A percentile compares a stretch with the other conserved stretches of the same genome.
These are phyloP conservation scores for Calliphora vomitoria DNA, from an alignment of 2,888 invertebrate species.

Conservation along the genomic window DNA sequence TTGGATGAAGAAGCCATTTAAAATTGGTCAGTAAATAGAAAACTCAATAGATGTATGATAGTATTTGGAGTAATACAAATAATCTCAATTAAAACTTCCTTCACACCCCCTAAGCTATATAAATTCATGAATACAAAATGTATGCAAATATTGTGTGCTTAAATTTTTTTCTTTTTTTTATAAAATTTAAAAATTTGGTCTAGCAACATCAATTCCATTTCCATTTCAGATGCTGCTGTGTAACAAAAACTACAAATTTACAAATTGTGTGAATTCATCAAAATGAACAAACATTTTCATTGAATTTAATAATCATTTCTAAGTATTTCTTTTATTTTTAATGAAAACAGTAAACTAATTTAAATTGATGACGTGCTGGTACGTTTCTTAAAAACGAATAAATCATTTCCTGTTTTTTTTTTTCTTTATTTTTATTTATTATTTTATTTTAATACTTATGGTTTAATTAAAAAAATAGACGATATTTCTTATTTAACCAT, in stretches of 20 bases:
- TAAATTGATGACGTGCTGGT: constrained; percentile 21
- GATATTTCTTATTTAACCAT: constrained; percentile 1
- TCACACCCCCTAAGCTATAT: too few species aligned
- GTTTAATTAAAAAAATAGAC: background rate
- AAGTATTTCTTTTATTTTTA: constrained; percentile 41
- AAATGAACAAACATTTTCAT: constrained; percentile 1
- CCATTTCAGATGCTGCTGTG: constrained; percentile 27
- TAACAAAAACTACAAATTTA: background rate
- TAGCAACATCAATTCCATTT: background rate
- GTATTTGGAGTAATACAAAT: too few species aligned
- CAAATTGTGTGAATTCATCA: background rate
- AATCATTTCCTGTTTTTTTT: constrained; percentile 39
- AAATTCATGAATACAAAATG: too few species aligned
- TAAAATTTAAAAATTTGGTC: background rate
- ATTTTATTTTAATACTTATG: constrained; percentile 16
- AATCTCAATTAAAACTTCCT: too few species aligned
- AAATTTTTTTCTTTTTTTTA: background rate
- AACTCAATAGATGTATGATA: too few species aligned
- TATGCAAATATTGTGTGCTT: background rate
- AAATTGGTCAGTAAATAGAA: background rate
- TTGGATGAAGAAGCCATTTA: background rate
- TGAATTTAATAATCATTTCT: constrained; percentile 39
- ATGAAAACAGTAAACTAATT: constrained; percentile 36
- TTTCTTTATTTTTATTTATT: constrained; percentile 40
- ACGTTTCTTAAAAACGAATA: constrained; percentile 12